Conservation (phyloP, 37 sponge, comb jelly and placozoan species). For the Aplysina aerophoba region DNA sequence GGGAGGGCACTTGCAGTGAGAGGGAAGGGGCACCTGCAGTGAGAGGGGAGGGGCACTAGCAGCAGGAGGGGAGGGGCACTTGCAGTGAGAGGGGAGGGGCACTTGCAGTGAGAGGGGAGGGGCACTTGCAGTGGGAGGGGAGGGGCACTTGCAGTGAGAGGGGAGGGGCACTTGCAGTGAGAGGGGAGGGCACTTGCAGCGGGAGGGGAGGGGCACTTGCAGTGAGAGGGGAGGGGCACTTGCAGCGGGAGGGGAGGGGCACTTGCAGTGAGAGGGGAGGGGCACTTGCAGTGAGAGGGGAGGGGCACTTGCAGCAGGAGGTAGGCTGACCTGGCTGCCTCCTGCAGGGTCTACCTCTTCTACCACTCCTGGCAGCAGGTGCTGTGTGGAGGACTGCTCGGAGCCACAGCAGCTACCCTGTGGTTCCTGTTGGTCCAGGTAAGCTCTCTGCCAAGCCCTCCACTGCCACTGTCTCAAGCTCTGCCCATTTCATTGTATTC, state of each 20-base stretch:
- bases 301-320: too few species aligned
- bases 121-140: too few species aligned
- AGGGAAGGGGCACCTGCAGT: too few species aligned
- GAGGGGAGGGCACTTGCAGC: too few species aligned
- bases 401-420: constrained; percentile 30
- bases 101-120: too few species aligned
- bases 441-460: background rate
- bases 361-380: constrained; percentile 72
- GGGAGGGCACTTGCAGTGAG: too few species aligned
- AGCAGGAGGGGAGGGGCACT: too few species aligned
- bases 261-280: constrained; percentile 58
- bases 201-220: too few species aligned
- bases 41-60: too few species aligned
- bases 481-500: constrained; percentile 1
- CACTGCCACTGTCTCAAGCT: background rate
- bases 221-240: background rate
- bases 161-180: too few species aligned
- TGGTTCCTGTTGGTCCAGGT: constrained; percentile 82
- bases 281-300: background rate
- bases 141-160: background rate
- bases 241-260: background rate
- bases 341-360: constrained; percentile 63
- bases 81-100: too few species aligned
- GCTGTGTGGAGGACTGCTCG: constrained; percentile 48
- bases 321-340: background rate